Evolutionary conservation across 2,888 invertebrate species (phyloP), one percentile per base, ranked within the genome.

Genomic region (Tetragnatha montana): DNA sequence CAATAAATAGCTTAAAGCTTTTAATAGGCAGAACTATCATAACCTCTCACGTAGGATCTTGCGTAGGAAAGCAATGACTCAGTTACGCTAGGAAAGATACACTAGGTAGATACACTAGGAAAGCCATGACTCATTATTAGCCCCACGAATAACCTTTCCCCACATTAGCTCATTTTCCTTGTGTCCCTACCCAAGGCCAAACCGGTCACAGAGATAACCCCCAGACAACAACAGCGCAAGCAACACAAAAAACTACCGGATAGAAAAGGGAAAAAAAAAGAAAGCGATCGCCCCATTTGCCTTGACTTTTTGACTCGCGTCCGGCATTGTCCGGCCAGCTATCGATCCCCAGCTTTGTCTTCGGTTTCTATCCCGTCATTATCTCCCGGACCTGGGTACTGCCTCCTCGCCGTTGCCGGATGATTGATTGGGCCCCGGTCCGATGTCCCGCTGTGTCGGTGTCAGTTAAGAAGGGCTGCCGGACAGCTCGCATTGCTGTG

Each of bases 311-410:
- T 76, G 81, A 78, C 88, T 78, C 51, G 17, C n/a, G 49, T 75
- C 82, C 70, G 50, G 60, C 82, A 82, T 82, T 82, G 74, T 82
- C 82, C 73, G 35, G 19, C 49, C 22, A 4, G 69, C 50, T 81
- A 90, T 90, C 89, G 89, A 90, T 87, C 68, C 76, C 4, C 82
- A 69, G 60, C 86, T 79, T 87, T 90, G 89, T 87, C 89, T 90
- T 74, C 82, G 82, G 86, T 82, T 90, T 86, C 86, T 86, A 82
- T 60, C 22, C 74, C 75, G 82, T 80, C 89, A 90, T 90, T 90
- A 90, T 90, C 89, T 90, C 87, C 75, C 35, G 22, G 19, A 8
- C 71, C 10, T 22, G 22, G 17, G 22, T 70, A 47, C 79, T 50
- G 47, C 75, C 88, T 89, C 81, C 85, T 84, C 81, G 81, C 80